Conservation (phyloP, 2,797 vertebrate species). For the Cottoperca gobio region DNA sequence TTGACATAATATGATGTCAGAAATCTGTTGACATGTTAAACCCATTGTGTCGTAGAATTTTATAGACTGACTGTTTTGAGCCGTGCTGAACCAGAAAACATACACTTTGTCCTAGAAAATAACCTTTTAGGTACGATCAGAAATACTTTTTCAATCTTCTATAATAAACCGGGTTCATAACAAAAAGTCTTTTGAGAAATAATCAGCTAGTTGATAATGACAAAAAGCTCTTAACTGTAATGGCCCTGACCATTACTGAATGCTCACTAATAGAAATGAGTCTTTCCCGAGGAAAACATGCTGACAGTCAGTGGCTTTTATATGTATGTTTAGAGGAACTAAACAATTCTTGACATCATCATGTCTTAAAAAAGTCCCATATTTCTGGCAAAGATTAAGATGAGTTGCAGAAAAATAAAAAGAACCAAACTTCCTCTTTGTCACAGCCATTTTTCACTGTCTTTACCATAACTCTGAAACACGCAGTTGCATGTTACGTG, state of each 20-base stretch:
- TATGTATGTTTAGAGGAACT: neutral
- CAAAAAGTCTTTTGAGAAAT: slow-evolving; percentile 5
- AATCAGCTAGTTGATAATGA: neutral
- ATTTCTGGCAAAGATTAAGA: slow-evolving; percentile 40
- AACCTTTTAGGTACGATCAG: slow-evolving; percentile 1
- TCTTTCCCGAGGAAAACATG: slow-evolving; percentile 11
- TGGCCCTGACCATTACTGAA: slow-evolving; percentile 24
- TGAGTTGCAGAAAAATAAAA: slow-evolving; percentile 3
- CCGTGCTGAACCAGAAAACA: slow-evolving; percentile 16
- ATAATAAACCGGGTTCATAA: slow-evolving; percentile 41
- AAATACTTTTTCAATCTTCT: slow-evolving; percentile 33
- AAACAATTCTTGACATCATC: slow-evolving; percentile 54
- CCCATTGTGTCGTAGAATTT: neutral
- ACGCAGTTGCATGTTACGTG: slow-evolving; percentile 13
- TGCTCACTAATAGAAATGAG: slow-evolving; percentile 16
- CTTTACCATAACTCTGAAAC: slow-evolving; percentile 3
- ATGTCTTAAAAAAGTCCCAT: slow-evolving; percentile 25
- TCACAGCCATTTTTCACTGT: neutral
- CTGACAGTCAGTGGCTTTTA: neutral
- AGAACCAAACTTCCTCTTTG: neutral
- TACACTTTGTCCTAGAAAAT: slow-evolving; percentile 33
- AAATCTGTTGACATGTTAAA: slow-evolving; percentile 16
- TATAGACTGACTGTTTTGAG: slow-evolving; percentile 15
- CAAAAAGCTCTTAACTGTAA: neutral
- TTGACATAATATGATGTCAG: slow-evolving; percentile 10